Evolutionary conservation across 2,113 vertebrate genomes (phyloP), one percentile per base, ranked within the genome.

Genomic region (Sebastes fasciatus): DNA sequence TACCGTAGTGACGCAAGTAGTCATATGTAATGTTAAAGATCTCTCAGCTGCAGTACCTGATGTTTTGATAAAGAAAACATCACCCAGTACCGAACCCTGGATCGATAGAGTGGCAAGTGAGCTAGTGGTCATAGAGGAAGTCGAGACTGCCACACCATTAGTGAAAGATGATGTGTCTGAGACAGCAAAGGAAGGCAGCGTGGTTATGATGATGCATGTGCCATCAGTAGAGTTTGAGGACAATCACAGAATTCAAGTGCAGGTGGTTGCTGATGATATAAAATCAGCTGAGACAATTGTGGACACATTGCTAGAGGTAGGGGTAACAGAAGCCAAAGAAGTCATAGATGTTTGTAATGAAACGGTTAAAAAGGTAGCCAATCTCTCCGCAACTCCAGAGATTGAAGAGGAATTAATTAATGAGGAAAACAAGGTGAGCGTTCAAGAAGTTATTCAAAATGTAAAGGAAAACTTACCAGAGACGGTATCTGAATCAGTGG

Each of bases 401-500:
- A 78, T 58, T 34, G 87, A 94, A 57, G 73, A 89, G 52, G 77
- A 74, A 73, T 1, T 85, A 5, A 64, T 91, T 65, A 78, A 94
- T 71, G 90, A 94, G 1, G 91, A 95, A 86, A 95, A 91, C 73
- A 89, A 89, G 0, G 89, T 88, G 79, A 82, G 93, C 6, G 91
- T 96, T 45, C n/a, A 95, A 63, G 94, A 93, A 1, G 86, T 95
- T 2, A 92, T 95, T 84, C 94, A 96, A 89, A 94, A 95, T 0
- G 92, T 90, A n/a, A 91, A 94, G 21, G 84, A 94, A 64, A 92
- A 72, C 51, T 60, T 96, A 45, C 74, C 63, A 51, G 89, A 86
- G 52, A 66, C 84, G 2, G 10, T n/a, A 55, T 84, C 91, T 65
- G 90, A 93, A 64, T 60, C 63, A 40, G 65, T 5, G n/a, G n/a